Evolutionary conservation across 1,140 invertebrate species (phyloP).

Genomic region (Drosophila albomicans): DNA sequence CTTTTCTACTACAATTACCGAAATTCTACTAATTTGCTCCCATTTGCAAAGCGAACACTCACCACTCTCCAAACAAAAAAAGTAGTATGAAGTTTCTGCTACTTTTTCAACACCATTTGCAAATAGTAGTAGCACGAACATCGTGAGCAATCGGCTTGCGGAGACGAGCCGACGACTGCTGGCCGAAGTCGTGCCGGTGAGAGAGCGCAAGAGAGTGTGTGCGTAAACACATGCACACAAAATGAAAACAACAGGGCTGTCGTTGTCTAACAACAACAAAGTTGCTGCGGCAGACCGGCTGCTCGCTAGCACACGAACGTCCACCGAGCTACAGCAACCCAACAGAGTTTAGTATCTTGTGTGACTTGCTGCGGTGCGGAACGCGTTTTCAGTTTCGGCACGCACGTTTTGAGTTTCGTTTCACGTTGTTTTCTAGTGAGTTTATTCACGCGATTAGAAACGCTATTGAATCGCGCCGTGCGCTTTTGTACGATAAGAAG

Average conservation of each 20-base stretch:
- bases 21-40: slow-evolving; percentile 40
- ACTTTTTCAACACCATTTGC: slow-evolving; percentile 6
- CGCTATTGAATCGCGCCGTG: slow-evolving; percentile 33
- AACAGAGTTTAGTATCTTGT: slow-evolving; percentile 48
- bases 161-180: slow-evolving; percentile 15
- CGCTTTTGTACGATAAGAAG: slow-evolving; percentile 26
- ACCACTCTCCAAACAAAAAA: slow-evolving; percentile 1
- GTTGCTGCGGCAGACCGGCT: slow-evolving; percentile 21
- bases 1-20: slow-evolving; percentile 32
- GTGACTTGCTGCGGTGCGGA: slow-evolving; percentile 54
- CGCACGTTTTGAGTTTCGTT: slow-evolving; percentile 17
- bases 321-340: background rate
- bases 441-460: slow-evolving; percentile 35
- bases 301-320: slow-evolving; percentile 4
- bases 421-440: background rate
- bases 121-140: slow-evolving; percentile 25
- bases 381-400: slow-evolving; percentile 18
- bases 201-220: slow-evolving; percentile 11
- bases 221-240: slow-evolving; percentile 3
- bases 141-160: background rate
- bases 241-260: slow-evolving; percentile 6
- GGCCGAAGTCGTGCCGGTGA: slow-evolving; percentile 15
- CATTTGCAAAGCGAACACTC: slow-evolving; percentile 7
- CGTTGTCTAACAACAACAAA: slow-evolving; percentile 1
- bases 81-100: slow-evolving; percentile 17